Evolutionary conservation across 1,140 invertebrate species (phyloP), one percentile per base, ranked within the genome.

Genomic region (Xylocopa sonorina): DNA sequence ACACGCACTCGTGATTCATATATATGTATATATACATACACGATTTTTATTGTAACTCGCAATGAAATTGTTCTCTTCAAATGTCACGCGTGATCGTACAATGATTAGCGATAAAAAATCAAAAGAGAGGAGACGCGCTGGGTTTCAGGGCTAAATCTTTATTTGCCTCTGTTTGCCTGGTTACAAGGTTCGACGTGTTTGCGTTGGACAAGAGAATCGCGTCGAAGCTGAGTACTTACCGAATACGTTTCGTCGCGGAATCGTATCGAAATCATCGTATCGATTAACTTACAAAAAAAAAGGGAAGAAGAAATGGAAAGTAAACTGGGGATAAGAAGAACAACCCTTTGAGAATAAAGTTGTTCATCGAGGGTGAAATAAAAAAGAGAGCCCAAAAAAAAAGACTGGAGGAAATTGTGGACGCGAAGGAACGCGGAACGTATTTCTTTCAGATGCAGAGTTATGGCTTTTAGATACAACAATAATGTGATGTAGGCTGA

Each of bases 381-480:
- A 79, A 84, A 76, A 84, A 57, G 10, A 6, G 18, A 58, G 7
- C 6, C 6, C 5, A 7, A 24, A 76, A 66, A 50, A 43, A 41
- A 3, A 46, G 3, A 46, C 6, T 7, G 5, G 29, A 38, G 27
- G 14, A 9, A 18, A 32, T 32, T 9, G 51, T 21, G 55, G 43
- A 32, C 27, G 46, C 0, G 27, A n/a, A 16, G 29, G 66, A 82
- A 79, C 74, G 72, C 77, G 77, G 69, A 83, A 86, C 73, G 62
- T 88, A 63, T 75, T n/a, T 63, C 14, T 27, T 41, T 27, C 78
- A 89, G n/a, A 53, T 32, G 51, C 51, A 67, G n/a, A n/a, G n/a
- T n/a, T n/a, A 83, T 86, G 83, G 73, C 83, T 83, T 91, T 89
- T 88, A 90, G 89, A 91, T 91, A 92, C 87, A 92, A 27, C 34